Evolutionary conservation across 2,113 vertebrate species (phyloP), one percentile per base, ranked within the genome.

Genomic region (Chlamydotis undulata): DNA sequence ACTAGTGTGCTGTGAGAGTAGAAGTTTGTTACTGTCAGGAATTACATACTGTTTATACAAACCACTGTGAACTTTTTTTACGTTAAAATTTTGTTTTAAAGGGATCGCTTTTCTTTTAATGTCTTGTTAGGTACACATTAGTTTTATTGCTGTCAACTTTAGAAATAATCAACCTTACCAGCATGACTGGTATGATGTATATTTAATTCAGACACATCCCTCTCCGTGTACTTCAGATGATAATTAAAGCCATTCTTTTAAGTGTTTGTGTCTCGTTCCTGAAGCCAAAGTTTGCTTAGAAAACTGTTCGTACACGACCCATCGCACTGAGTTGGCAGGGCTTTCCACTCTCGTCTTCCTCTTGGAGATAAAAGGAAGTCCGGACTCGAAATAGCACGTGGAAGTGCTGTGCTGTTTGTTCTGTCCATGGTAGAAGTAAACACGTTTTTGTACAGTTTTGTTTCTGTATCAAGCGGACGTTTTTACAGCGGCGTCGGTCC

Each of bases 41-140:
- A 95, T 96, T 87, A 77, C 97, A 97, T 97, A 90, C 95, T 98
- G 98, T 98, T 97, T 89, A 95, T 98, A 98, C 94, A 97, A 97
- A 98, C 98, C 98, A 98, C 98, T 98, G 98, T 98, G 98, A 98
- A 98, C 94, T 96, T 97, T 96, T 98, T 98, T 97, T 97, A 96
- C 21, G 84, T 97, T 97, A 37, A 59, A 65, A 87, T 97, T 98
- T 96, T 96, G 89, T 98, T 98, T 98, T 94, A 97, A 98, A 98
- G 98, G 98, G 98, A 98, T 98, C 97, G 96, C 95, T 95, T 98
- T 98, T 96, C 71, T 94, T 94, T 94, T 94, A 87, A 96, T 90
- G 97, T 97, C 96, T 97, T 67, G 91, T 98, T 96, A 88, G 87
- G 96, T 97, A 97, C 97, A 93, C 64, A 52, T 94, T 82, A 93